Evolutionary conservation across 1,140 invertebrate genomes (phyloP).

Genomic region (Habropoda laboriosa): DNA sequence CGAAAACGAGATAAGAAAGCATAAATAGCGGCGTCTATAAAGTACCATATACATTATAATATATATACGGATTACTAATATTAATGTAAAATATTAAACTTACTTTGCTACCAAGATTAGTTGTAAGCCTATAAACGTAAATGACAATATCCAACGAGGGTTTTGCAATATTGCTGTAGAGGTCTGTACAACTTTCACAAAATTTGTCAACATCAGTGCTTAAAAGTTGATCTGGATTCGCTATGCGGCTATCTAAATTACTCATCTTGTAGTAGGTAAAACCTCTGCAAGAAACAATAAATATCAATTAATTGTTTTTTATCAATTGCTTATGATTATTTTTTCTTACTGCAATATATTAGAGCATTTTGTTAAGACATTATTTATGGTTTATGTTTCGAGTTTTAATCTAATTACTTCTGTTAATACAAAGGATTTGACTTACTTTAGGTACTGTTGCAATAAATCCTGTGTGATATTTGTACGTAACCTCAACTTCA

Average conservation of each 20-base stretch:
- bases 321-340: not conserved
- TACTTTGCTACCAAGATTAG: slow-evolving; percentile 90
- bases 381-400: no score
- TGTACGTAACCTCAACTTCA: slow-evolving; percentile 94
- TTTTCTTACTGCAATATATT: not conserved
- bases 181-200: slow-evolving; percentile 95
- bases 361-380: not conserved
- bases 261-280: slow-evolving; percentile 99
- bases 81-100: slow-evolving; percentile 68
- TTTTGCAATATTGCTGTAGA: slow-evolving; percentile 99
- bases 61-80: not conserved
- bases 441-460: slow-evolving; percentile 95
- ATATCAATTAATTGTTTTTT: slow-evolving; percentile 23
- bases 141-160: slow-evolving; percentile 96
- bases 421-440: slow-evolving; percentile 63
- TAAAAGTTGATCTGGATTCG: slow-evolving; percentile 97
- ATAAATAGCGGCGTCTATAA: slow-evolving; percentile 91
- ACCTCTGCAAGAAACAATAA: slow-evolving; percentile 85
- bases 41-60: slow-evolving; percentile 22
- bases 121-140: slow-evolving; percentile 95
- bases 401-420: no score
- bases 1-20: slow-evolving; percentile 92
- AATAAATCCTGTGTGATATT: slow-evolving; percentile 94
- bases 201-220: slow-evolving; percentile 99
- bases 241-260: slow-evolving; percentile 96